Evolutionary conservation across 2,888 invertebrate species (phyloP).

Genomic region (Sturmia bella): DNA sequence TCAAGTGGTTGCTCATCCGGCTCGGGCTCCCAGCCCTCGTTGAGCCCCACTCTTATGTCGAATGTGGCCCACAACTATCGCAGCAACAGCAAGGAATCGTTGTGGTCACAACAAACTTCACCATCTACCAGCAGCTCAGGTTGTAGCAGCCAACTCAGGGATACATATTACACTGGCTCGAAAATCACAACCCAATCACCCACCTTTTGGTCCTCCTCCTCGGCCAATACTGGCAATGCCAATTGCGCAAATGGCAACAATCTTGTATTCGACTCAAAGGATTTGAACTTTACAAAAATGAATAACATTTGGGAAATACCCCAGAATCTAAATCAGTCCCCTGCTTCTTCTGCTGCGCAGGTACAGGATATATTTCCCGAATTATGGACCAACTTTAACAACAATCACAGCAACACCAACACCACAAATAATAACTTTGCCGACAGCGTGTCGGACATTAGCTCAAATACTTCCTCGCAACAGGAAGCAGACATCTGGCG

Average conservation of each 20-base stretch:
- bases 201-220: conserved; percentile 76
- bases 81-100: conserved; percentile 81
- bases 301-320: conserved; percentile 80
- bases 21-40: conserved; percentile 78
- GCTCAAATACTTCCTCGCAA: conserved; percentile 76
- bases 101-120: conserved; percentile 80
- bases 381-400: conserved; percentile 78
- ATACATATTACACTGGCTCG: conserved; percentile 73
- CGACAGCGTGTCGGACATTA: conserved; percentile 74
- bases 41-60: conserved; percentile 78
- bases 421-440: conserved; percentile 46
- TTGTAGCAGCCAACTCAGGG: conserved; percentile 75
- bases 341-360: conserved; percentile 48
- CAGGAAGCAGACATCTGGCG: conserved; percentile 72
- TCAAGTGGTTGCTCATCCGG: conserved; percentile 78
- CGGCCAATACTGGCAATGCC: conserved; percentile 59
- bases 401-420: not conserved
- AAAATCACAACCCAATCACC: conserved; percentile 73
- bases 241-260: conserved; percentile 41
- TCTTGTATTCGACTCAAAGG: conserved; percentile 62
- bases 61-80: conserved; percentile 73
- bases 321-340: conserved; percentile 68
- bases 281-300: conserved; percentile 75
- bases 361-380: conserved; percentile 78
- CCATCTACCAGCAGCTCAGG: conserved; percentile 74